phyloP scores from a whole-genome alignment of 2,888 invertebrate species.

The Scaeva pyrastri region DNA sequence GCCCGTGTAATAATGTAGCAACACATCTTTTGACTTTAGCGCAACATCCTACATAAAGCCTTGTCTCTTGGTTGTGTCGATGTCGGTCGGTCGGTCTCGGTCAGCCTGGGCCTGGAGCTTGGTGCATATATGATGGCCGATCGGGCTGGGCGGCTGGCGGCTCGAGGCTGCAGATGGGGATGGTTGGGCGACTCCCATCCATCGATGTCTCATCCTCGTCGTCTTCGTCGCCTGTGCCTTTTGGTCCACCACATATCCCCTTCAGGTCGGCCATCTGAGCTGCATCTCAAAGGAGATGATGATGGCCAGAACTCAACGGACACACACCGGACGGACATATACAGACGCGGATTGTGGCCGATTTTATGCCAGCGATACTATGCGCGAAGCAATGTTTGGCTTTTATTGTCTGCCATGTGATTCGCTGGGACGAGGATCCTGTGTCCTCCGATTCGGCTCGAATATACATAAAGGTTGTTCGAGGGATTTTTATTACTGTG shows the following conservation, averaged over 20 bases:
- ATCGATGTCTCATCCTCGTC: conserved; percentile 62
- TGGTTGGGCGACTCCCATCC: conserved; percentile 65
- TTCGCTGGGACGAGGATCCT: conserved; percentile 60
- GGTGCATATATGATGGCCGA: not conserved
- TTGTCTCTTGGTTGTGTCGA: conserved; percentile 6
- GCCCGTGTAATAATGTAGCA: conserved; percentile 76
- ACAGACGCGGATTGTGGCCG: conserved; percentile 74
- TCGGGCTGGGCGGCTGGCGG: too few species aligned
- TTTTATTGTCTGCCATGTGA: conserved; percentile 74
- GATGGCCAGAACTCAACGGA: conserved; percentile 53
- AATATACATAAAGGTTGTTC: conserved; percentile 70
- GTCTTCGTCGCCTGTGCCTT: conserved; percentile 1
- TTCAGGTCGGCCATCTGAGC: conserved; percentile 63
- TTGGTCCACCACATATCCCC: not conserved
- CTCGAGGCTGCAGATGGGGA: not conserved
- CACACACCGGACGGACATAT: conserved; percentile 49
- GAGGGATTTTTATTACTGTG: conserved; percentile 57
- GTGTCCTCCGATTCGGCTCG: conserved; percentile 47
- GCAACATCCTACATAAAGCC: conserved; percentile 68
- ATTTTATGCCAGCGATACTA: conserved; percentile 73
- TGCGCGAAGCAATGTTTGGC: conserved; percentile 56
- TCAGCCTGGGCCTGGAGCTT: not conserved
- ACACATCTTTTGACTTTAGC: conserved; percentile 76
- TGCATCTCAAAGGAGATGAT: conserved; percentile 56
- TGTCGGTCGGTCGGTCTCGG: too few species aligned